phyloP scores from a whole-genome alignment of 2,888 invertebrate species.

The Cosmia pyralina region DNA sequence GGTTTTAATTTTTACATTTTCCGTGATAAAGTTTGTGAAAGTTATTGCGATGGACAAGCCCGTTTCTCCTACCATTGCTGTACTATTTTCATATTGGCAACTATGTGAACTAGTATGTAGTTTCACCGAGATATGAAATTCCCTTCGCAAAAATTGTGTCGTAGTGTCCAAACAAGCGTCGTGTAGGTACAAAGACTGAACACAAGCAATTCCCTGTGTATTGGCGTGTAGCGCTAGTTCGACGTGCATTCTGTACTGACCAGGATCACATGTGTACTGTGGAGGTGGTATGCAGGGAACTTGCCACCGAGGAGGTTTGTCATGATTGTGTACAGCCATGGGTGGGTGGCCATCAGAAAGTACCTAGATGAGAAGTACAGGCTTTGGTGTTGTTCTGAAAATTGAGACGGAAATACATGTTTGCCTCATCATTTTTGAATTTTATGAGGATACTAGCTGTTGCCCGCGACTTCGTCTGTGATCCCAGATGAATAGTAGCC shows the following conservation, averaged over 20 bases:
- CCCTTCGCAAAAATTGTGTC: conserved; percentile 5
- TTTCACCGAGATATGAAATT: conserved; percentile 7
- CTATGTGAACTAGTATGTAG: not conserved
- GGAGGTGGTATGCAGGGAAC: conserved; percentile 8
- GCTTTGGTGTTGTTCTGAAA: not conserved
- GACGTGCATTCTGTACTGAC: conserved; percentile 9
- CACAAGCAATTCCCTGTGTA: conserved; percentile 35
- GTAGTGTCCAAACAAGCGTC: conserved; percentile 9
- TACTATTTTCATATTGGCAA: too few relatives aligned
- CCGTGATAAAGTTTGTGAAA: too few relatives aligned
- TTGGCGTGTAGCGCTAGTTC: conserved; percentile 20
- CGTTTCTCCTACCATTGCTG: too few relatives aligned
- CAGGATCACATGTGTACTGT: not conserved
- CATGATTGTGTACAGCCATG: too few relatives aligned
- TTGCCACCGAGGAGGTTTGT: not conserved
- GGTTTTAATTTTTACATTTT: not conserved
- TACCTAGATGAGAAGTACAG: too few relatives aligned
- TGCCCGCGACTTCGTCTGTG: too few relatives aligned
- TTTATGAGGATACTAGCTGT: too few relatives aligned
- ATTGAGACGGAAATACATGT: too few relatives aligned
- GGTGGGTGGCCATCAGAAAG: too few relatives aligned
- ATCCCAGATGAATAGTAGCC: too few relatives aligned
- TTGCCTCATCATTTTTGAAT: too few relatives aligned
- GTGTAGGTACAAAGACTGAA: conserved; percentile 26
- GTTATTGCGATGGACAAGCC: too few relatives aligned